Evolutionary conservation across 1,140 invertebrate species (phyloP), one percentile per base, ranked within the genome.

Genomic region (Ceratina australensis): DNA sequence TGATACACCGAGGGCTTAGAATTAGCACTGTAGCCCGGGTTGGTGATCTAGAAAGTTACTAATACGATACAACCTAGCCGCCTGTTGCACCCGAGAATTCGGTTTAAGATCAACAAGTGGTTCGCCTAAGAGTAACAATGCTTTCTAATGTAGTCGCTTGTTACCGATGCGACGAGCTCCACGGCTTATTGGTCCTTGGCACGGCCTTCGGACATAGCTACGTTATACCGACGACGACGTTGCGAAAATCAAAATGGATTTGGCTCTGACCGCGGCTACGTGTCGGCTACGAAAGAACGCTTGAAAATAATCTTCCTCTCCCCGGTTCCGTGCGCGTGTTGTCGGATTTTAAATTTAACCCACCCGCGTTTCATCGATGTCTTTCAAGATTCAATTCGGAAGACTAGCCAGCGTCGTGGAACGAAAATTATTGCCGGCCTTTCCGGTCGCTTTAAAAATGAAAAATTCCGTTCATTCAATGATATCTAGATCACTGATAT

Each of bases 81-180:
- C 82, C 82, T 83, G 76, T 83, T 83, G 82, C 81, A 83, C 72
- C 64, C 71, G 26, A 57, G 67, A 68, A 72, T 84, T 80, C 57
- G 71, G 72, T 80, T 86, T 67, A 80, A 76, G 73, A 78, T 86
- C 87, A 88, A 88, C 87, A 88, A 88, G 87, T 88, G 86, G 84
- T 80, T 86, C 84, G 82, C 84, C 81, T 82, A 79, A 83, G 65
- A 52, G 84, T 76, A 87, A 87, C 83, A 88, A 88, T 81, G 77
- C 59, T 73, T 78, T 72, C 82, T 84, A 84, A 84, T 78, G 78
- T 67, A 57, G 8, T 64, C 67, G 60, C 49, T 59, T 59, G 69
- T 78, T 73, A 71, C 73, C 72, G 72, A 54, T 52, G 57, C 59
- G 50, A 49, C 59, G 64, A 68, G 10, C 2, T 65, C 18, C 16